phyloP scores from a whole-genome alignment of 2,797 vertebrate genomes.

The Schizopygopsis malacanthus region DNA sequence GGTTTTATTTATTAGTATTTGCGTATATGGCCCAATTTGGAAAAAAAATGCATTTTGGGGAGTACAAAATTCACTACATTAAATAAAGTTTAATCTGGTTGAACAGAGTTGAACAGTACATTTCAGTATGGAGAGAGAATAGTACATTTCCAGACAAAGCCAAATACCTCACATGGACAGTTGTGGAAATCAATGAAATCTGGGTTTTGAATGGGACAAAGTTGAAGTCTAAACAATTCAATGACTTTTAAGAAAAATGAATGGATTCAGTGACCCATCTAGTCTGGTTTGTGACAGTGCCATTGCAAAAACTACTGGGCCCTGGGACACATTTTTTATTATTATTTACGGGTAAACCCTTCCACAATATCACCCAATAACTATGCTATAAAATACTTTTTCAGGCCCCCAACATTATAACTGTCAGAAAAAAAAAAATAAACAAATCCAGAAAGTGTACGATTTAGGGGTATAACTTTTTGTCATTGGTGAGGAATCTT shows the following conservation, averaged over 20 bases:
- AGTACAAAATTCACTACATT: not conserved
- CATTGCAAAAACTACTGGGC: not conserved
- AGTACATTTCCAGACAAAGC: not conserved
- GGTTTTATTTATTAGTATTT: not conserved
- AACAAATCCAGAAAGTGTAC: too few relatives aligned
- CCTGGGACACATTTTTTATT: not conserved
- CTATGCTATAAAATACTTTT: not conserved
- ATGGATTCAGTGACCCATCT: not conserved
- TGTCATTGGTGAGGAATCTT: not conserved
- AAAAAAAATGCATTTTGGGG: not conserved
- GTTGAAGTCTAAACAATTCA: not conserved
- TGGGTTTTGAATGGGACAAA: not conserved
- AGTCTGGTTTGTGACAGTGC: not conserved
- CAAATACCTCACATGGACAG: not conserved
- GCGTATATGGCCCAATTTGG: not conserved
- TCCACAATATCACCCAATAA: not conserved
- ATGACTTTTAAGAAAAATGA: not conserved
- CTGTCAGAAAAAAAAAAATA: too few relatives aligned
- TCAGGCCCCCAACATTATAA: not conserved
- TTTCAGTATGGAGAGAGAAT: not conserved
- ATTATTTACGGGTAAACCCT: not conserved
- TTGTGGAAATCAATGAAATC: not conserved
- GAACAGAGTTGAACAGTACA: not conserved
- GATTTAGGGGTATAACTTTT: not conserved
- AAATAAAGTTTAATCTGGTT: not conserved